Conservation (phyloP, 2,888 invertebrate species). For the Caenorhabditis japonica region DNA sequence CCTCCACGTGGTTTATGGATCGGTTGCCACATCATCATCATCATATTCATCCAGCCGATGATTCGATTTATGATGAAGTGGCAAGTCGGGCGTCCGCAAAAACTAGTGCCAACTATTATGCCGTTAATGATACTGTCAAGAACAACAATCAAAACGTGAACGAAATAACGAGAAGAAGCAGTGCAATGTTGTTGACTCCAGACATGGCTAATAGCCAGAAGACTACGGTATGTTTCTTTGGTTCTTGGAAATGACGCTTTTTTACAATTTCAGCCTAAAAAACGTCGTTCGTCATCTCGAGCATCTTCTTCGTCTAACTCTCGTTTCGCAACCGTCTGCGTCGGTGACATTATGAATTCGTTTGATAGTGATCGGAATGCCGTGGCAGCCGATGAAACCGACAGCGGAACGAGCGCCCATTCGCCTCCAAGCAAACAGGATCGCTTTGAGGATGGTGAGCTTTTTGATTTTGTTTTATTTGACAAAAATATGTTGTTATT, state of each 20-base stretch:
- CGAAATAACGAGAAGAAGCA: conserved; percentile 27
- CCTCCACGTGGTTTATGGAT: conserved; percentile 49
- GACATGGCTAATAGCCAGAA: conserved; percentile 31
- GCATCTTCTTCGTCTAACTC: conserved; percentile 33
- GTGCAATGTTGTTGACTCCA: conserved; percentile 31
- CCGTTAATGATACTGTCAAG: conserved; percentile 16
- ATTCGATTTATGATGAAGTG: conserved; percentile 42
- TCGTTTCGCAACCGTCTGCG: conserved; percentile 49
- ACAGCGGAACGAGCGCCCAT: conserved; percentile 41
- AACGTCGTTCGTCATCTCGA: conserved; percentile 36
- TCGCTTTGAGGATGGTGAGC: conserved; percentile 21
- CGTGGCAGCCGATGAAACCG: conserved; percentile 40
- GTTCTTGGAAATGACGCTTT: not conserved
- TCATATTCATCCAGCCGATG: not conserved
- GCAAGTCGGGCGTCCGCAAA: conserved; percentile 6
- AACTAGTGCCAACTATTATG: conserved; percentile 19
- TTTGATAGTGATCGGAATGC: conserved; percentile 15
- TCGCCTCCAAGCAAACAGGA: conserved; percentile 51
- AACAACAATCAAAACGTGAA: no score
- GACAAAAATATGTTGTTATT: no score
- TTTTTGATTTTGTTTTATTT: not conserved
- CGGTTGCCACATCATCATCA: no score
- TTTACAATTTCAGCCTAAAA: conserved; percentile 23
- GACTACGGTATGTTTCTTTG: conserved; percentile 22
- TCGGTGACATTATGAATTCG: conserved; percentile 16